A percentile compares a stretch with the other conserved stretches of the same genome.
These are phyloP conservation scores for Porphyrio hochstetteri DNA, from an alignment of 2,113 vertebrate species.

Conservation along the genomic window DNA sequence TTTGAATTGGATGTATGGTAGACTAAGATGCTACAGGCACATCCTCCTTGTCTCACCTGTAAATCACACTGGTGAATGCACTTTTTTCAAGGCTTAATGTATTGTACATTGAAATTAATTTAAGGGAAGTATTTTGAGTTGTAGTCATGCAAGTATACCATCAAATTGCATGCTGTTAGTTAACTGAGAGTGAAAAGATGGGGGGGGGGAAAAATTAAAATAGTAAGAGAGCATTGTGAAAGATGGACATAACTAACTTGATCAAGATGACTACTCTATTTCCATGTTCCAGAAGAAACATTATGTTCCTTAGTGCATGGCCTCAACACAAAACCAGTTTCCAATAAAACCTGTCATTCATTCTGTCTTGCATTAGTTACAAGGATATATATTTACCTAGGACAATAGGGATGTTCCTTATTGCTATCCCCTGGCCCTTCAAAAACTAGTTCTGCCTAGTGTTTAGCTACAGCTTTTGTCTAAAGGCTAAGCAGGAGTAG, in stretches of 20 bases:
- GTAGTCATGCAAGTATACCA: neutral
- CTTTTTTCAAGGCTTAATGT: neutral
- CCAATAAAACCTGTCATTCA: neutral
- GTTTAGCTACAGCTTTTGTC: neutral
- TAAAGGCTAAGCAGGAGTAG: neutral
- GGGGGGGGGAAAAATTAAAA: neutral
- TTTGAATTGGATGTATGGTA: neutral
- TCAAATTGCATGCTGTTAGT: neutral
- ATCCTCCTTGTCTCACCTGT: neutral
- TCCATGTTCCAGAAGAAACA: neutral
- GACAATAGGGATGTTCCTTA: neutral
- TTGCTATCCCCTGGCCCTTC: neutral
- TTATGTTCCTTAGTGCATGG: rapidly evolving
- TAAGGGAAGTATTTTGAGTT: neutral
- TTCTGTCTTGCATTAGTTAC: neutral
- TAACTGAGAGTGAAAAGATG: neutral
- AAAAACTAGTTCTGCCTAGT: neutral
- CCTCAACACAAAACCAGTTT: neutral
- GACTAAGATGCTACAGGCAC: rapidly evolving
- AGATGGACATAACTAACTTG: neutral
- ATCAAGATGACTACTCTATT: neutral
- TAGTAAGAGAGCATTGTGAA: neutral
- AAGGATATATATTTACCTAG: neutral
- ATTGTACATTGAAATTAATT: neutral
- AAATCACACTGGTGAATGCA: neutral